Conservation (phyloP, 2,888 invertebrate species). For the Norana najaformis region DNA sequence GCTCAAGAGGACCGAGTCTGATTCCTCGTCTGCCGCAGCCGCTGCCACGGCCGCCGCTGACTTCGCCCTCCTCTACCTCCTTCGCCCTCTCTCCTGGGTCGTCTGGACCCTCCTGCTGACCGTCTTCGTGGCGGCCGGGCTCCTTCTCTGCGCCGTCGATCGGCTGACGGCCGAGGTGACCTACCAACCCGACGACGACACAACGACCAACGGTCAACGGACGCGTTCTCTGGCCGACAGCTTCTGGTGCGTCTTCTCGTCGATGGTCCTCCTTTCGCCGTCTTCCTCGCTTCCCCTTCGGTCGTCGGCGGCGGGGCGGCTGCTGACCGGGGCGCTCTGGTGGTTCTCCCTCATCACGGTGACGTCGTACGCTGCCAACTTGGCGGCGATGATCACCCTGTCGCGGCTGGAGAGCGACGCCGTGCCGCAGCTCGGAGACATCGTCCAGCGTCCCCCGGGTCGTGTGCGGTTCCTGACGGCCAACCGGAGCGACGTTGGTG, state of each 20-base stretch:
- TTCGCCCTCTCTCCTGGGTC: slow-evolving; percentile 55
- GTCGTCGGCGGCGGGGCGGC: slow-evolving; percentile 69
- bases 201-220: neutral
- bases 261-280: slow-evolving; percentile 18
- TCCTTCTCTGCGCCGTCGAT: slow-evolving; percentile 55
- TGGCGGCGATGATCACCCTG: slow-evolving; percentile 27
- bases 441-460: neutral
- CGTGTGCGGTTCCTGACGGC: slow-evolving; percentile 17
- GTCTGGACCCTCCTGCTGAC: slow-evolving; percentile 58
- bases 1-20: slow-evolving; percentile 51
- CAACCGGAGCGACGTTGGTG: slow-evolving; percentile 27
- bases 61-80: slow-evolving; percentile 54
- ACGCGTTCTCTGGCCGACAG: slow-evolving; percentile 18
- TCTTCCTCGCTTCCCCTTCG: slow-evolving; percentile 54
- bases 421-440: neutral
- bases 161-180: slow-evolving; percentile 64
- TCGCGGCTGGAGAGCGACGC: neutral
- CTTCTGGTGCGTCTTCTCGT: slow-evolving; percentile 32
- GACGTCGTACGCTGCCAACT: slow-evolving; percentile 27
- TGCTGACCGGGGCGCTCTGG: slow-evolving; percentile 59
- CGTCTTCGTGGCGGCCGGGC: slow-evolving; percentile 55
- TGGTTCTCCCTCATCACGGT: slow-evolving; percentile 53
- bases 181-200: slow-evolving; percentile 45
- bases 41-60: neutral
- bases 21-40: slow-evolving; percentile 41